Percentiles rank a stretch among this genome's conserved stretches.
phyloP scores from a whole-genome alignment of 2,797 vertebrate species.

The Lindbergichthys nudifrons region DNA sequence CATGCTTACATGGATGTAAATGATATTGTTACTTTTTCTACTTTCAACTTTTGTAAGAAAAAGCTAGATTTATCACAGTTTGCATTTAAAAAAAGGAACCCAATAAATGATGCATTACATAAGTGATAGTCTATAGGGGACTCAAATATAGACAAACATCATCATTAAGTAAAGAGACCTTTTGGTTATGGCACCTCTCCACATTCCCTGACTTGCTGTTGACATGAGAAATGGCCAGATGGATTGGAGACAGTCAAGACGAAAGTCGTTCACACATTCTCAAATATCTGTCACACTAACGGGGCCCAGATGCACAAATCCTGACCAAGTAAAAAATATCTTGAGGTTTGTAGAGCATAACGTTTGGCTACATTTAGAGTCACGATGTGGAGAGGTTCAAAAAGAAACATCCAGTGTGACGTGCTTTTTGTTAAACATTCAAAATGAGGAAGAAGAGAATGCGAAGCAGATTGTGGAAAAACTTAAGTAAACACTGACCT shows the following conservation, averaged over 20 bases:
- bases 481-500: slow-evolving; percentile 31
- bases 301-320: slow-evolving; percentile 49
- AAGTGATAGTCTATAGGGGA: neutral
- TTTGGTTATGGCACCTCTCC: slow-evolving; percentile 2
- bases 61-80: neutral
- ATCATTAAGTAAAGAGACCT: slow-evolving; percentile 1
- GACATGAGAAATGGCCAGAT: slow-evolving; percentile 42
- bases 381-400: slow-evolving; percentile 12
- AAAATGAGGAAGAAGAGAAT: slow-evolving; percentile 23
- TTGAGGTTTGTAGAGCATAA: slow-evolving; percentile 30
- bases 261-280: slow-evolving; percentile 48
- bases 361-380: slow-evolving; percentile 2
- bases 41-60: no score
- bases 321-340: slow-evolving; percentile 36
- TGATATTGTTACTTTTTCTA: neutral
- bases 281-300: slow-evolving; percentile 47
- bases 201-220: slow-evolving; percentile 22
- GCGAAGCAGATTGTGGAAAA: slow-evolving; percentile 37
- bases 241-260: slow-evolving; percentile 31
- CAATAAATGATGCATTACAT: neutral
- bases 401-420: slow-evolving; percentile 6
- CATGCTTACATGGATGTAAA: slow-evolving; percentile 6
- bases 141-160: neutral
- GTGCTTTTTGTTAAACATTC: slow-evolving; percentile 22
- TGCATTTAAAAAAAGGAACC: neutral